Percentiles rank a stretch among this genome's conserved stretches.
Evolutionary conservation across 2,113 vertebrate genomes (phyloP).

Genomic region (Catagonus wagneri): DNA sequence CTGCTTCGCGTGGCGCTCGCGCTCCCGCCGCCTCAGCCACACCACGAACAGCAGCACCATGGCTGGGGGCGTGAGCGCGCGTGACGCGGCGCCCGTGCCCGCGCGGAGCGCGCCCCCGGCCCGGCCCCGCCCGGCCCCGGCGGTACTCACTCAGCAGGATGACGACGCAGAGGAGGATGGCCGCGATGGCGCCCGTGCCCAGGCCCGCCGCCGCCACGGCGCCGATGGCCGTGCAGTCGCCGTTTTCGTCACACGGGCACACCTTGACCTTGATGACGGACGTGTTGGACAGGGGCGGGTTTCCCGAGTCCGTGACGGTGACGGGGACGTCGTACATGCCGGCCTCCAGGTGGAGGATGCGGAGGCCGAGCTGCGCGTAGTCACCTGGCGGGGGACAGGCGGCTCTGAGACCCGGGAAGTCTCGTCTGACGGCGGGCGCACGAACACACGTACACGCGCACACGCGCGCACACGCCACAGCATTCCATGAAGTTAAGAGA

Average conservation of each 20-base stretch:
- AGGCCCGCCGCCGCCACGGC: slow-evolving; percentile 94
- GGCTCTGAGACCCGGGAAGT: no score
- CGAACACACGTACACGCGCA: fast-evolving
- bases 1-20: slow-evolving; percentile 96
- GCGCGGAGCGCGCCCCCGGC: no score
- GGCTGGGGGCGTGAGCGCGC: slow-evolving; percentile 82
- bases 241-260: slow-evolving; percentile 95
- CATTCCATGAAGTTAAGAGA: background rate
- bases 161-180: slow-evolving; percentile 97
- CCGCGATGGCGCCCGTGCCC: slow-evolving; percentile 96
- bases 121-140: background rate
- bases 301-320: slow-evolving; percentile 95
- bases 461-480: background rate
- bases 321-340: slow-evolving; percentile 96
- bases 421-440: fast-evolving
- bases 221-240: slow-evolving; percentile 95
- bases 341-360: slow-evolving; percentile 94
- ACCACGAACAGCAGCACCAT: slow-evolving; percentile 96
- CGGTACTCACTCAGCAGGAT: slow-evolving; percentile 94
- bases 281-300: slow-evolving; percentile 95
- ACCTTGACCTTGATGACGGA: slow-evolving; percentile 98
- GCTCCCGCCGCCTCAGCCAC: slow-evolving; percentile 97
- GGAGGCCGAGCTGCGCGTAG: slow-evolving; percentile 93
- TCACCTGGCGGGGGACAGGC: slow-evolving; percentile 88
- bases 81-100: fast-evolving